These are phyloP conservation scores for Hyposmocoma kahamanoa DNA, from an alignment of 1,140 invertebrate species.

Conservation along the genomic window DNA sequence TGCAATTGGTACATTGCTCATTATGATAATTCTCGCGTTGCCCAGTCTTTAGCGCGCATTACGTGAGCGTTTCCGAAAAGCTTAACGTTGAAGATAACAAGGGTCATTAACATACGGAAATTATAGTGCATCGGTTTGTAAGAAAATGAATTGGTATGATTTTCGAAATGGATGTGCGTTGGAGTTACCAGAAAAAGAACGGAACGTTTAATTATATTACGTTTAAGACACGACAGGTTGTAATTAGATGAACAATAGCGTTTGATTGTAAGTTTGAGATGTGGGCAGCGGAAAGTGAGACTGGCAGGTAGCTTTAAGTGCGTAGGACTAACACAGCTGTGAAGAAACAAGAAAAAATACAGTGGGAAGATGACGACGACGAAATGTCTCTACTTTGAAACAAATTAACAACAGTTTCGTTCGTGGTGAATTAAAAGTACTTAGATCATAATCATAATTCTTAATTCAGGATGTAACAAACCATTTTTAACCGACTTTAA, in stretches of 20 bases:
- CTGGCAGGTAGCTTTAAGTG: not conserved
- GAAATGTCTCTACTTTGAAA: not conserved
- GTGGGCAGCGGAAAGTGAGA: not conserved
- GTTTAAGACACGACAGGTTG: slow-evolving; percentile 25
- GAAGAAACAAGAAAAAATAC: too few species aligned
- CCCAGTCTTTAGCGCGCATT: slow-evolving; percentile 15
- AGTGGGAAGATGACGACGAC: not conserved
- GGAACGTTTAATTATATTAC: slow-evolving; percentile 22
- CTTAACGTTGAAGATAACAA: slow-evolving; percentile 27
- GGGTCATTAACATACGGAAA: slow-evolving; percentile 23
- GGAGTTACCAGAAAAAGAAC: slow-evolving; percentile 19
- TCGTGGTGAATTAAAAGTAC: too few species aligned
- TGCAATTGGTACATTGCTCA: slow-evolving; percentile 60
- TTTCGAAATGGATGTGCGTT: slow-evolving; percentile 21
- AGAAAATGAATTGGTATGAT: slow-evolving; percentile 9
- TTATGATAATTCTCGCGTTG: slow-evolving; percentile 42
- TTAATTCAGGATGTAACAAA: too few species aligned
- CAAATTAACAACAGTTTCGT: too few species aligned
- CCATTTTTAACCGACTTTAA: too few species aligned
- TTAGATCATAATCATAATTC: too few species aligned
- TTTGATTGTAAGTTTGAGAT: slow-evolving; percentile 26
- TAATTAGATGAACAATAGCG: slow-evolving; percentile 44
- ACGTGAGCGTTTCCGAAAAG: slow-evolving; percentile 20
- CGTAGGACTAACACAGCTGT: too few species aligned
- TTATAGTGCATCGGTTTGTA: slow-evolving; percentile 19